phyloP scores from a whole-genome alignment of 2,113 vertebrate genomes.

The Marmota flaviventris region DNA sequence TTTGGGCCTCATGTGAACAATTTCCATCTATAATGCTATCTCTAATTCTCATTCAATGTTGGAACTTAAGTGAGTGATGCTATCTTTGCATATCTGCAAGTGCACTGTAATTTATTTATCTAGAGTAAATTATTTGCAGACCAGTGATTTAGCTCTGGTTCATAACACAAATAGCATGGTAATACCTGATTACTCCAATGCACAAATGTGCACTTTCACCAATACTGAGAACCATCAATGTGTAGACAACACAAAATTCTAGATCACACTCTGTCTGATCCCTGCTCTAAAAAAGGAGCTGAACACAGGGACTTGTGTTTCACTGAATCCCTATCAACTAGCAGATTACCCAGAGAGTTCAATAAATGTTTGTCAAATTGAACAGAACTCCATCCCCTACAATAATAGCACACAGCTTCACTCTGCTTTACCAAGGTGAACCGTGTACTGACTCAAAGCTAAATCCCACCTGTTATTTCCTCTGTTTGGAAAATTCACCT shows the following conservation, averaged over 20 bases:
- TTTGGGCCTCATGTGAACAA: neutral
- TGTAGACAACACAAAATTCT: neutral
- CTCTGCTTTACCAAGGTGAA: neutral
- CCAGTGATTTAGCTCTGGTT: neutral
- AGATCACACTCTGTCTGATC: neutral
- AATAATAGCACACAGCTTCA: neutral
- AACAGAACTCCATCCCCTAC: neutral
- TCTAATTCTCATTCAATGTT: neutral
- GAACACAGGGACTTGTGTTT: neutral
- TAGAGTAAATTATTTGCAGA: neutral
- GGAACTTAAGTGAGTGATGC: neutral
- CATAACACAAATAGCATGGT: neutral
- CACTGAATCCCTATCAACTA: no score
- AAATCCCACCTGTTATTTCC: neutral
- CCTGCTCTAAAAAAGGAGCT: neutral
- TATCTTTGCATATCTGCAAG: neutral
- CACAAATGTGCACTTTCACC: neutral
- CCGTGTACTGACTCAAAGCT: neutral
- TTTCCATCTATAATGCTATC: neutral
- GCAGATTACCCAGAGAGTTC: neutral
- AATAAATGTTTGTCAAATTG: neutral
- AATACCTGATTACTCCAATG: no score
- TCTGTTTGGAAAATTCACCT: neutral
- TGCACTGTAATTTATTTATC: neutral
- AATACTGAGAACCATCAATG: neutral